Evolutionary conservation across 2,113 vertebrate species (phyloP), one percentile per base, ranked within the genome.

Genomic region (Actinemys pallida): DNA sequence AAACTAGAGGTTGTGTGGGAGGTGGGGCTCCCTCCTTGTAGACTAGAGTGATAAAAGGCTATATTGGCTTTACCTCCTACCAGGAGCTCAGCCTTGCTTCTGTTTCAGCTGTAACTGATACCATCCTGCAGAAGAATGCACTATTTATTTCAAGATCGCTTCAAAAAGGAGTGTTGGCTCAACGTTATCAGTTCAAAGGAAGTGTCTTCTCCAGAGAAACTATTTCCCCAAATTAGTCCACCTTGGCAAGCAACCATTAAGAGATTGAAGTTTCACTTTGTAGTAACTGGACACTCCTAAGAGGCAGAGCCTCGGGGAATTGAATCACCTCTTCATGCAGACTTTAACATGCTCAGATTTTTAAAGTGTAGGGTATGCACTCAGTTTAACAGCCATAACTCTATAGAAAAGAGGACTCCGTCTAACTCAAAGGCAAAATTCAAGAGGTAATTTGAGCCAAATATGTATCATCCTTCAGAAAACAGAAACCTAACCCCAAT

Each of bases 131-230:
- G 83, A 96, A 93, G 50, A 97, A 91, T 81, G 75, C 2, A 0
- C 53, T 19, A 0, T 90, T 96, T 90, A 92, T 94, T 92, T 81
- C 12, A 1, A 75, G 83, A 65, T 92, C 45, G 78, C 0, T 84
- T 96, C 88, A 96, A 84, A 92, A 95, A 91, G 90, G 57, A 93
- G 81, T 81, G 54, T 87, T 95, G 94, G 65, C 87, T 92, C 8
- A 1, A 5, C 52, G 53, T 85, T 93, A 83, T 35, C 2, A 0
- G 27, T 84, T 92, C 3, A 1, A 91, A 95, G 75, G 87, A 93
- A 93, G 42, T 81, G 83, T 59, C 94, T 95, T 94, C 91, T 96
- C 62, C 50, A 81, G 83, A 92, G 62, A 91, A 83, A 1, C 0
- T 27, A 79, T 47, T 93, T 95, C 89, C 89, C 86, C 92, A 95